Conservation (phyloP, 1,140 invertebrate species). For the Chrysopa pallens region DNA sequence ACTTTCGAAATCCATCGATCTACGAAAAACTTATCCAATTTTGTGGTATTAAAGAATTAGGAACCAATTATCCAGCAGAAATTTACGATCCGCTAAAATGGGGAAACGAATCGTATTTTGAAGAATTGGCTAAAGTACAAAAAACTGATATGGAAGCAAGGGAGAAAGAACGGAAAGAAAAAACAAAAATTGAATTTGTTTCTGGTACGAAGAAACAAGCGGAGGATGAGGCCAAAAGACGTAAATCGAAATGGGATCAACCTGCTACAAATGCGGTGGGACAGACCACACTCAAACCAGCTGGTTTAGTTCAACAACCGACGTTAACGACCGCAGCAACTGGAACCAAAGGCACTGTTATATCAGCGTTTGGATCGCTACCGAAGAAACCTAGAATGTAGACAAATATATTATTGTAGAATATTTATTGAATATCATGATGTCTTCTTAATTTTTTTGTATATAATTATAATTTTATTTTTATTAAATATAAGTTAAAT, state of each 20-base stretch:
- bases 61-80: slow-evolving; percentile 85
- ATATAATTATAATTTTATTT: too few species aligned
- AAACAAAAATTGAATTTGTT: slow-evolving; percentile 78
- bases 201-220: slow-evolving; percentile 59
- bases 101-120: slow-evolving; percentile 84
- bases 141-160: slow-evolving; percentile 84
- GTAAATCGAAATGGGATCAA: slow-evolving; percentile 85
- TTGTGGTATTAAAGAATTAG: slow-evolving; percentile 87
- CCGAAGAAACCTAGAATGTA: slow-evolving; percentile 56
- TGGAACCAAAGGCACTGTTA: slow-evolving; percentile 71
- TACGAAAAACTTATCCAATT: slow-evolving; percentile 92
- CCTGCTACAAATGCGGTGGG: slow-evolving; percentile 39
- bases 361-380: slow-evolving; percentile 73
- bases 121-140: slow-evolving; percentile 75
- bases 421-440: not conserved
- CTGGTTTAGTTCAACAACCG: slow-evolving; percentile 37
- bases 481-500: too few species aligned
- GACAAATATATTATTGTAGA: too few species aligned
- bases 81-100: slow-evolving; percentile 84
- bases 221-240: slow-evolving; percentile 48
- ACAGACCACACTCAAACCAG: slow-evolving; percentile 32
- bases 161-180: slow-evolving; percentile 79
- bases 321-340: slow-evolving; percentile 59
- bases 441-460: not conserved
- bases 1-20: slow-evolving; percentile 91